Evolutionary conservation across 1,140 invertebrate genomes (phyloP).

Genomic region (Drosophila mojavensis): DNA sequence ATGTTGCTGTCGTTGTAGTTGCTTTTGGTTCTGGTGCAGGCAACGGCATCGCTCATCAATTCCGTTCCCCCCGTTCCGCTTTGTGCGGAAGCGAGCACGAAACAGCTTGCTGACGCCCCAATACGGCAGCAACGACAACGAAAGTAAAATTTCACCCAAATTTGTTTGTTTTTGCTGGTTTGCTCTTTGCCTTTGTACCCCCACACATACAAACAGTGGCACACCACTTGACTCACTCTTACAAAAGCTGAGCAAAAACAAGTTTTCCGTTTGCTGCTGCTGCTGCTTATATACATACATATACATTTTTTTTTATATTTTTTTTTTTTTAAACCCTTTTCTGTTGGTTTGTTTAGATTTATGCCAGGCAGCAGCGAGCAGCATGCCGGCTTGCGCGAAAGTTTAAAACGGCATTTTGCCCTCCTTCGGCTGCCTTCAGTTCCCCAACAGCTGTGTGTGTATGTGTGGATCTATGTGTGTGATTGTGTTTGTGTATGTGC

Average conservation of each 20-base stretch:
- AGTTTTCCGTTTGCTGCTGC: conserved; percentile 44
- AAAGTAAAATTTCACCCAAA: conserved; percentile 81
- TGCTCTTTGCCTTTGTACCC: conserved; percentile 29
- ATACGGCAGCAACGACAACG: conserved; percentile 56
- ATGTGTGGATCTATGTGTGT: neutral
- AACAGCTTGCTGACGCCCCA: conserved; percentile 64
- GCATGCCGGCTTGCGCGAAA: conserved; percentile 70
- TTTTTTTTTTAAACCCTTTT: conserved; percentile 40
- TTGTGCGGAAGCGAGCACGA: conserved; percentile 44
- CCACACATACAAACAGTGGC: conserved; percentile 12
- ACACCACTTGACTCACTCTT: conserved; percentile 21
- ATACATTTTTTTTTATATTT: conserved; percentile 4
- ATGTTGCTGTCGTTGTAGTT: conserved; percentile 46
- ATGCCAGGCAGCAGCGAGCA: conserved; percentile 19
- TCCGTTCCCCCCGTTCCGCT: conserved; percentile 26
- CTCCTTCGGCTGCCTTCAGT: conserved; percentile 10
- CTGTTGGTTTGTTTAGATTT: conserved; percentile 64
- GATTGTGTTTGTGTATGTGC: conserved; percentile 37
- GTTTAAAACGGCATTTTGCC: conserved; percentile 63
- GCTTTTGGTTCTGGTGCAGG: conserved; percentile 35
- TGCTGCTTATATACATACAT: neutral
- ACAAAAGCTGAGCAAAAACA: conserved; percentile 68
- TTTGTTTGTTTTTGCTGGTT: conserved; percentile 60
- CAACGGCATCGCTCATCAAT: conserved; percentile 35
- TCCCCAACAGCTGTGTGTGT: conserved; percentile 8